These are phyloP conservation scores for Byasa hedistus DNA, from an alignment of 2,888 invertebrate genomes.

Conservation along the genomic window DNA sequence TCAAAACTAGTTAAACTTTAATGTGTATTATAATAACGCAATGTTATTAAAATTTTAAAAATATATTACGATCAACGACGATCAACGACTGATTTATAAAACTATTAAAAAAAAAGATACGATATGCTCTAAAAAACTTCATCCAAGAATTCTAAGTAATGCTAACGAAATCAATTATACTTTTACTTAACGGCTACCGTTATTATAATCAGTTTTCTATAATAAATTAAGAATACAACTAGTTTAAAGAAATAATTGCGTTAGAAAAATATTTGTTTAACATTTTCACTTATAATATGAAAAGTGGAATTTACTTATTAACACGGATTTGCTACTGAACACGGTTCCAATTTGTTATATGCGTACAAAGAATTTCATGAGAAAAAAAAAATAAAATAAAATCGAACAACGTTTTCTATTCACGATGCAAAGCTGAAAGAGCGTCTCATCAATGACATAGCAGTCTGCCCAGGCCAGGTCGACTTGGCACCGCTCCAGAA, in stretches of 20 bases:
- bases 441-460: conserved; percentile 27
- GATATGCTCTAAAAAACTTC: conserved; percentile 1
- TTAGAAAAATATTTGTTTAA: neutral
- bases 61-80: too few species aligned
- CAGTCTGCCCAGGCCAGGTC: conserved; percentile 16
- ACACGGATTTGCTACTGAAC: neutral
- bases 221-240: neutral
- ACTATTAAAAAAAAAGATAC: neutral
- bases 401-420: neutral
- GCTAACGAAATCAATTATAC: neutral
- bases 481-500: conserved; percentile 23
- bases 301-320: neutral
- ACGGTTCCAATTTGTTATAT: neutral
- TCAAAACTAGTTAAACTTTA: too few species aligned
- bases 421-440: conserved; percentile 19
- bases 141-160: neutral
- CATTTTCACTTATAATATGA: neutral
- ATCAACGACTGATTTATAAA: too few species aligned
- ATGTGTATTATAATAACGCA: too few species aligned
- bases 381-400: neutral
- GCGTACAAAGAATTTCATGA: neutral
- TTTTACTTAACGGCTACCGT: neutral
- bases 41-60: too few species aligned
- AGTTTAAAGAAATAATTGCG: neutral
- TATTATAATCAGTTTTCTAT: neutral